These are phyloP conservation scores for Tethya wilhelma DNA, from an alignment of 37 sponge, comb jelly and placozoan species.

Conservation along the genomic window DNA sequence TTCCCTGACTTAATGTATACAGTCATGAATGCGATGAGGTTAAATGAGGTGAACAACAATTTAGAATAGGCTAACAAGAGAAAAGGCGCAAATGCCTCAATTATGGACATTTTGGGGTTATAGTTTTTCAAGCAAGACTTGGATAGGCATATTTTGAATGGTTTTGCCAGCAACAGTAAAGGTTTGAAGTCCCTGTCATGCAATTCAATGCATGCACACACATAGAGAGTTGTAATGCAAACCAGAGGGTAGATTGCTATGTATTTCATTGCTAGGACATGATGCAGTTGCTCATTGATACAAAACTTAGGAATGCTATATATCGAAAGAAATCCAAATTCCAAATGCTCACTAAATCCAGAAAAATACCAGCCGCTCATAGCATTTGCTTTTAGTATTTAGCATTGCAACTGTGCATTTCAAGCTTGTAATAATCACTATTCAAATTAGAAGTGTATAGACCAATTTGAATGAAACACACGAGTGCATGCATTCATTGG, in stretches of 20 bases:
- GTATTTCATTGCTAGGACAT: conserved; percentile 20
- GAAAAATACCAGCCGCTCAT: too few relatives aligned
- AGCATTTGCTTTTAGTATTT: background rate
- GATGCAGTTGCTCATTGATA: conserved; percentile 3
- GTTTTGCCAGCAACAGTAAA: conserved; percentile 10
- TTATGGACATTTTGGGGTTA: too few relatives aligned
- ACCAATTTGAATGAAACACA: background rate
- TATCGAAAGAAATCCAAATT: conserved; percentile 60
- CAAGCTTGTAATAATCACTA: background rate
- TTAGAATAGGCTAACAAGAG: conserved; percentile 10
- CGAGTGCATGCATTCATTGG: conserved; percentile 5
- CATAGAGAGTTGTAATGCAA: background rate
- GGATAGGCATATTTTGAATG: too few relatives aligned
- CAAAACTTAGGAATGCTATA: conserved; percentile 30
- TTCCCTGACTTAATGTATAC: too few relatives aligned
- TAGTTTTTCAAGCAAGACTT: too few relatives aligned
- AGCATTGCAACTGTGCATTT: too few relatives aligned
- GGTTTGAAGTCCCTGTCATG: conserved; percentile 11
- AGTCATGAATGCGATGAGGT: background rate
- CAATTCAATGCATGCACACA: conserved; percentile 10
- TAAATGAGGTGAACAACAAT: background rate
- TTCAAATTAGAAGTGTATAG: background rate
- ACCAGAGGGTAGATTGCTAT: conserved; percentile 55
- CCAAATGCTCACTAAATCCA: conserved; percentile 29
- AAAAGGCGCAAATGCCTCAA: conserved; percentile 33